Evolutionary conservation across 2,113 vertebrate genomes (phyloP), one percentile per base, ranked within the genome.

Genomic region (Phaethornis superciliosus): DNA sequence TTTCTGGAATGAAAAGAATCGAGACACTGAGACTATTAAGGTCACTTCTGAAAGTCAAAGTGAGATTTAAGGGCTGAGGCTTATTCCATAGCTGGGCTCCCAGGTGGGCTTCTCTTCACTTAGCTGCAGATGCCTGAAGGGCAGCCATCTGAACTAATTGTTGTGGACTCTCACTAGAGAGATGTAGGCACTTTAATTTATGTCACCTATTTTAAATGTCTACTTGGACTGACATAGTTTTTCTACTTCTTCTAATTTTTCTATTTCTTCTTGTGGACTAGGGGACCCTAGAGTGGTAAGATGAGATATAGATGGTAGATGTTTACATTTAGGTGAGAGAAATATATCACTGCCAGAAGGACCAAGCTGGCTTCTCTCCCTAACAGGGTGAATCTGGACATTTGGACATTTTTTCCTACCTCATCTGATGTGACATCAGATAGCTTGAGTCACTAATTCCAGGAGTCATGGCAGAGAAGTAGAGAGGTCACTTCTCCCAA

Each of bases 381-480:
- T 81, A 47, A 21, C 4, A 56, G 59, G 24, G 75, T 88, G 60
- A 32, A 26, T 81, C 63, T 92, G 78, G 56, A 85, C 51, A 26
- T 52, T 52, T 49, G 49, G 49, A 49, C 79, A 85, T 17, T 27
- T 89, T 60, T 82, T 90, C 76, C 54, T 67, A 15, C 64, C 35
- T 88, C 72, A 37, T 71, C 69, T 85, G 49, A 80, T 85, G 59
- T 78, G 81, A 89, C 47, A 77, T 90, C 71, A 91, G 67, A 56
- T 23, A 49, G 51, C 23, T 74, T 89, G 81, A 94, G 60, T 95
- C 76, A 90, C 17, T 44, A 24, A 42, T 78, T 95, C 80, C 72
- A 95, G 68, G 47, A 88, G 64, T 49, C 0, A 4, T 46, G 75
- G 56, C 62, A 62, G 71, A 80, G 56, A 58, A 71, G 30, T 8